Conservation (phyloP, 2,797 vertebrate genomes). For the Cetoscarus ocellatus region DNA sequence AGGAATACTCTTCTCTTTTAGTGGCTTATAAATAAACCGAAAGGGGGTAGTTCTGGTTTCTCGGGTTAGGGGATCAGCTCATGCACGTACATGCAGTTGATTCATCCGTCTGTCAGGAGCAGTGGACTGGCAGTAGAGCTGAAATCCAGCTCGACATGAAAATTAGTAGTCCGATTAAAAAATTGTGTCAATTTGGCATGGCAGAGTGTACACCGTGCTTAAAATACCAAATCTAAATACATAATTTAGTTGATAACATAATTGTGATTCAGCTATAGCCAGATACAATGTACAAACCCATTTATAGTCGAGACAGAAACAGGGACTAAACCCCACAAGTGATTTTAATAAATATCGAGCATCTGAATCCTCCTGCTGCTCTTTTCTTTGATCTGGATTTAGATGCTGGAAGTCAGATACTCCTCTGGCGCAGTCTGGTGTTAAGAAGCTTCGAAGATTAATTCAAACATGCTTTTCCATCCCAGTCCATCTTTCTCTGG, state of each 20-base stretch:
- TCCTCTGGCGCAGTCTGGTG: slow-evolving; percentile 3
- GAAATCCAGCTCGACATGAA: no score
- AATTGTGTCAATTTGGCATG: no score
- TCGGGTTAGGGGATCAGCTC: no score
- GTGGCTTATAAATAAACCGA: no score
- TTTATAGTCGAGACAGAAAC: neutral
- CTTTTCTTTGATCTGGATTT: slow-evolving; percentile 15
- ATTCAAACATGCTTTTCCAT: slow-evolving; percentile 23
- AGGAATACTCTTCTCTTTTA: no score
- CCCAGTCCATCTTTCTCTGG: neutral
- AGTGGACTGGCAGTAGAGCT: no score
- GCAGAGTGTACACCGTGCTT: neutral
- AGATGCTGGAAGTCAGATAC: slow-evolving; percentile 20
- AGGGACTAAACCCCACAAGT: neutral
- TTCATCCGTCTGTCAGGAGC: no score
- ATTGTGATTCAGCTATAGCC: neutral
- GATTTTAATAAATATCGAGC: neutral
- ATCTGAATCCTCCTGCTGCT: neutral
- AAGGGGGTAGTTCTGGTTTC: no score
- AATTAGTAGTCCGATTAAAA: no score
- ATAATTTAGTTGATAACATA: no score
- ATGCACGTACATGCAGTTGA: no score
- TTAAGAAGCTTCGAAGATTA: slow-evolving; percentile 26
- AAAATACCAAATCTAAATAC: neutral
- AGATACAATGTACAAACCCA: neutral